These are phyloP conservation scores for Mormyrops attenuatus DNA, from an alignment of 2,797 vertebrate genomes.

Conservation along the genomic window DNA sequence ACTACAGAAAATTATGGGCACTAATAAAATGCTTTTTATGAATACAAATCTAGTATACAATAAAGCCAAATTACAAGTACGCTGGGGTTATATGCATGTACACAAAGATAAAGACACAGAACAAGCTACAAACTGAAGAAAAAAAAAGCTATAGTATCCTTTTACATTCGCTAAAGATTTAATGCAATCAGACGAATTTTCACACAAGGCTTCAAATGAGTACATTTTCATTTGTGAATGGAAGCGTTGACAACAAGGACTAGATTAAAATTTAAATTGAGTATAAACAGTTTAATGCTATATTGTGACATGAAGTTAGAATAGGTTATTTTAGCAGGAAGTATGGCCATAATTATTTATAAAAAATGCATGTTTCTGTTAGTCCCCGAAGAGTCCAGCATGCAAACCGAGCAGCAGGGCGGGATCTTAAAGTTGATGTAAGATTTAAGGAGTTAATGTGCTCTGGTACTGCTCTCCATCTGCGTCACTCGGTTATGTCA, in stretches of 20 bases:
- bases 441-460: slow-evolving; percentile 20
- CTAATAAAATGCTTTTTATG: background rate
- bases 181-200: background rate
- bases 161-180: background rate
- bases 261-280: background rate
- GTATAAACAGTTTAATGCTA: background rate
- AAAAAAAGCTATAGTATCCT: background rate
- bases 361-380: background rate
- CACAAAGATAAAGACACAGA: background rate
- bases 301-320: background rate
- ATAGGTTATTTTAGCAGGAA: background rate
- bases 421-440: background rate
- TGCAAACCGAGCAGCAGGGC: background rate
- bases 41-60: background rate
- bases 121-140: background rate
- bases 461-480: slow-evolving; percentile 6
- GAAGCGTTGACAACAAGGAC: background rate
- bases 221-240: background rate
- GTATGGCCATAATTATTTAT: background rate
- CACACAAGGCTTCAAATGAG: background rate
- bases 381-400: background rate
- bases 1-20: background rate
- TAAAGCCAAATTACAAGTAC: background rate
- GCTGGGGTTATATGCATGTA: background rate
- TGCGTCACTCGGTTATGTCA: slow-evolving; percentile 28